These are phyloP conservation scores for Andricus grossulariae DNA, from an alignment of 1,140 invertebrate genomes.

Conservation along the genomic window DNA sequence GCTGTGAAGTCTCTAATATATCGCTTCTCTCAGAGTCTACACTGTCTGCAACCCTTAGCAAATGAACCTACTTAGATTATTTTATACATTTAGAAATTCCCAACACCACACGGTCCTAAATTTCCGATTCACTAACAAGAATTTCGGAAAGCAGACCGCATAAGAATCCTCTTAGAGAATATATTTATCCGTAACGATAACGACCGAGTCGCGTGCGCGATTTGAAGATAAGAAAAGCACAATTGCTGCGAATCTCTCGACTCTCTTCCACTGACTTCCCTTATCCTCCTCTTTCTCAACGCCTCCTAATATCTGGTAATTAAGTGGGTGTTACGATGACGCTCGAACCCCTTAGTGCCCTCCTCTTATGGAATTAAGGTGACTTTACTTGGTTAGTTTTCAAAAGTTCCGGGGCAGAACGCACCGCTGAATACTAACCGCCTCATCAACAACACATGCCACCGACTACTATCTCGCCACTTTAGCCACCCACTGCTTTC, in stretches of 20 bases:
- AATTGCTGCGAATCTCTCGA: conserved; percentile 34
- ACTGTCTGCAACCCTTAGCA: no score
- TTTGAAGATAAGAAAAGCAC: conserved; percentile 25
- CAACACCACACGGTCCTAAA: background rate
- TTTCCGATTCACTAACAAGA: background rate
- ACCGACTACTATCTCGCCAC: conserved; percentile 63
- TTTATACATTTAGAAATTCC: background rate
- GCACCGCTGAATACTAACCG: conserved; percentile 75
- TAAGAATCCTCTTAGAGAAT: background rate
- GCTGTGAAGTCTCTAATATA: no score
- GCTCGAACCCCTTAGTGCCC: conserved; percentile 62
- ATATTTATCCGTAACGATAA: conserved; percentile 22
- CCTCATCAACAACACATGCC: conserved; percentile 76
- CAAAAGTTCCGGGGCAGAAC: conserved; percentile 68
- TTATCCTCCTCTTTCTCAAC: conserved; percentile 47
- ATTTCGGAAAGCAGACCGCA: background rate
- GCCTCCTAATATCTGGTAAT: conserved; percentile 72
- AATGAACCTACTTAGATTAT: no score
- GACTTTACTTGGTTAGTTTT: conserved; percentile 74
- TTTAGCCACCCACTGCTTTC: conserved; percentile 58
- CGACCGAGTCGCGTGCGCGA: conserved; percentile 27
- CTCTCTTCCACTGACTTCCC: conserved; percentile 33
- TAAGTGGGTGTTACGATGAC: conserved; percentile 71
- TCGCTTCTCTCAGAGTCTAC: no score
- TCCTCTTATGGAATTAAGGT: conserved; percentile 74